phyloP scores from a whole-genome alignment of 2,797 vertebrate species.

The Helostoma temminkii region DNA sequence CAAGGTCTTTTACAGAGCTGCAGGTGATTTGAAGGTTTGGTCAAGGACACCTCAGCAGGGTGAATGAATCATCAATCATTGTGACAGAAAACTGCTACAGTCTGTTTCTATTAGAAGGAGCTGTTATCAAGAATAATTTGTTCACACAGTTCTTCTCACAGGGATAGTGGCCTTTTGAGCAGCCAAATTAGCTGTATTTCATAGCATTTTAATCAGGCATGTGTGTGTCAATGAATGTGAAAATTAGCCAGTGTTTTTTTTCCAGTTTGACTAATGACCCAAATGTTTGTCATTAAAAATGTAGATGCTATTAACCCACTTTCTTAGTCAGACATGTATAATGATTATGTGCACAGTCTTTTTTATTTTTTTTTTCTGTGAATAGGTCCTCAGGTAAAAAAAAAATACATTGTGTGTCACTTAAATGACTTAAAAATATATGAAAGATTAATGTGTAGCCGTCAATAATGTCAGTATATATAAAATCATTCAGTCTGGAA shows the following conservation, averaged over 20 bases:
- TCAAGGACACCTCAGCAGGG: slow-evolving; percentile 44
- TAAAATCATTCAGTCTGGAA: background rate
- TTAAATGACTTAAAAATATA: slow-evolving; percentile 30
- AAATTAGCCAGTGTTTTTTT: slow-evolving; percentile 38
- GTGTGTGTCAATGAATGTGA: slow-evolving; percentile 19
- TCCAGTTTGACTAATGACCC: slow-evolving; percentile 38
- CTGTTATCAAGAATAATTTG: slow-evolving; percentile 30
- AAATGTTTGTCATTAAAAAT: slow-evolving; percentile 66
- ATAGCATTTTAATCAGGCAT: slow-evolving; percentile 21
- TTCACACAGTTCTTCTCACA: slow-evolving; percentile 3
- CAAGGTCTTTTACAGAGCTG: slow-evolving; percentile 8
- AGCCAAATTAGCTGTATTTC: slow-evolving; percentile 25
- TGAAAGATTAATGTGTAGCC: slow-evolving; percentile 15
- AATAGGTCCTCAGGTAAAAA: slow-evolving; percentile 16
- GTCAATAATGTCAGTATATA: slow-evolving; percentile 5
- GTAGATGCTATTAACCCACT: slow-evolving; percentile 62
- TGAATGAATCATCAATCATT: slow-evolving; percentile 40
- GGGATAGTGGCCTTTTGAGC: slow-evolving; percentile 2
- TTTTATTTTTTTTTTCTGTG: too few species aligned
- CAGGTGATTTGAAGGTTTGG: slow-evolving; percentile 36
- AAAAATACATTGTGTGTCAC: slow-evolving; percentile 14
- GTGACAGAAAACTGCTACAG: slow-evolving; percentile 6
- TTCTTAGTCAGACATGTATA: slow-evolving; percentile 36
- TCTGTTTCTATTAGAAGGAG: slow-evolving; percentile 17
- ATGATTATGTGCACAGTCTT: slow-evolving; percentile 39